These are phyloP conservation scores for Montipora sp. DNA, from an alignment of 64 coral and sea anemone genomes.

Conservation along the genomic window DNA sequence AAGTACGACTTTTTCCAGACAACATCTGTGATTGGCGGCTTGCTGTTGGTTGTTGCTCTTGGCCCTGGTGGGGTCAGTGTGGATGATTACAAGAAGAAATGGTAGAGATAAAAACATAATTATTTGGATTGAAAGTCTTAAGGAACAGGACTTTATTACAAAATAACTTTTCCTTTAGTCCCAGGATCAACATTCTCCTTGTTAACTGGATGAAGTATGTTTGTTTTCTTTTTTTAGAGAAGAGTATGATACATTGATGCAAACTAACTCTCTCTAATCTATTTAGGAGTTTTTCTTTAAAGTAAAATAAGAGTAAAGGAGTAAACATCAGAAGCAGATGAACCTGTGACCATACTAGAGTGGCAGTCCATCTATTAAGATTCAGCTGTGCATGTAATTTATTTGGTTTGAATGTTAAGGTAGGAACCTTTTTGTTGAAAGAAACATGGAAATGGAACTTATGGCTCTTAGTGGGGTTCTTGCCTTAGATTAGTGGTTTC, in stretches of 20 bases:
- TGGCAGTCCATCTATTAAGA: no score
- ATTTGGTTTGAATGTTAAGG: no score
- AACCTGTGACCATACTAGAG: background rate
- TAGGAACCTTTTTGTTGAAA: background rate
- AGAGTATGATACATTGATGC: no score
- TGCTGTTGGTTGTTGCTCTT: constrained; percentile 94
- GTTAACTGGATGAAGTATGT: no score
- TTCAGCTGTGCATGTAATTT: no score
- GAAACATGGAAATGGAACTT: background rate
- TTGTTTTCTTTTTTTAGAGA: no score
- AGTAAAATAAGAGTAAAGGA: background rate
- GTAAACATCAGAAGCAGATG: background rate
- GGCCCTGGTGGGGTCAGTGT: constrained; percentile 98
- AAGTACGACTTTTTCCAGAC: constrained; percentile 99
- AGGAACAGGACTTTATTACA: background rate
- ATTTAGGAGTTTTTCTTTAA: background rate
- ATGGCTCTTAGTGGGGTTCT: no score
- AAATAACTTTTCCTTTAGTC: background rate
- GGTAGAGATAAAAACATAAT: constrained; percentile 49
- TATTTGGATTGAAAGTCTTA: constrained; percentile 1
- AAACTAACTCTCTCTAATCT: no score
- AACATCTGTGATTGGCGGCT: constrained; percentile 95
- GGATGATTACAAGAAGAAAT: constrained; percentile 99
- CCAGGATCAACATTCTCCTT: background rate
- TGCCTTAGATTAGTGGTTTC: no score